Evolutionary conservation across 2,888 invertebrate genomes (phyloP), one percentile per base, ranked within the genome.

Genomic region (Acanthosoma haemorrhoidale): DNA sequence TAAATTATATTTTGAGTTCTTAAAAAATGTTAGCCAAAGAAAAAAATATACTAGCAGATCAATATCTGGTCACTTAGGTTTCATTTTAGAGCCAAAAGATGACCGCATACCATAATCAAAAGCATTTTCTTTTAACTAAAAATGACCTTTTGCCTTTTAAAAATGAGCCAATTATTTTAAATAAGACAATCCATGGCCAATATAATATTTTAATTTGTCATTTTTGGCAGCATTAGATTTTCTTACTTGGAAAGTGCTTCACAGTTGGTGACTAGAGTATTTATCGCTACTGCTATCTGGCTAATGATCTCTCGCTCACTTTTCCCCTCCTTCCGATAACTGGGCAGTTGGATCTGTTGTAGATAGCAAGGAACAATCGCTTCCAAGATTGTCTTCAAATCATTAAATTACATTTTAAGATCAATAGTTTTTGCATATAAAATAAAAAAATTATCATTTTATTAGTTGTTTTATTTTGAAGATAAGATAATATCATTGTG

Each of bases 291-390:
- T 0, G 96, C 94, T 64, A 99, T 82, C 78, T 94, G 96, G 76
- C 91, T 88, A 73, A 98, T 94, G 58, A 93, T 91, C 78, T 94
- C 92, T 69, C 94, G 89, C 81, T 99, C 98, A 0, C 94, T 91
- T 81, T 94, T 93, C 0, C 94, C 94, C 79, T 96, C 96, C 73
- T 89, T 90, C 76, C 93, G 91, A 76, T 92, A 93, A 0, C 90
- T 89, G 0, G 95, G 91, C 4, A 89, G 84, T 79, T 96, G 95
- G 73, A 98, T 91, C 83, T 96, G 93, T 78, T 92, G 91, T 68
- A 99, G 87, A 79, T 97, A 96, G 77, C 96, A 94, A 0, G 98
- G 98, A 51, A 99, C 81, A 76, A 98, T 93, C 1, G 98, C 96
- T 83, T 99, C 97, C 73, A 99, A 81, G 77, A 98, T 94, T 60